Evolutionary conservation across 2,888 invertebrate genomes (phyloP), one percentile per base, ranked within the genome.

Genomic region (Microctonus hyperodae): DNA sequence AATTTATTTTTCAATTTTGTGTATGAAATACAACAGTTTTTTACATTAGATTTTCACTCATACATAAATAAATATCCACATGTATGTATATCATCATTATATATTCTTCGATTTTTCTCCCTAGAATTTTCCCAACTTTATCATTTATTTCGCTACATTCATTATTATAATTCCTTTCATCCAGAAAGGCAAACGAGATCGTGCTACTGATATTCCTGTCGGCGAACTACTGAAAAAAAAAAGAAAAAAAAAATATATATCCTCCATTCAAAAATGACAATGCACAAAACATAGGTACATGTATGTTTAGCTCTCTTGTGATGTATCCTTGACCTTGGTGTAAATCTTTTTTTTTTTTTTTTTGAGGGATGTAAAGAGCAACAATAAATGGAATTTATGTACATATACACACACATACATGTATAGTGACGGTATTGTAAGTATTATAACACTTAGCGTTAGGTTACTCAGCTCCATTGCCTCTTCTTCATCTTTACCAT

Each of bases 401-500:
- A 51, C 23, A 25, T 51, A n/a, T 25, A 11, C 51, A 25, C 9
- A n/a, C 11, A 72, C 72, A 71, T 73, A 68, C 61, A 64, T 60
- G 65, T 67, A 37, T 16, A 44, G 44, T 44, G 20, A 71, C 65
- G 69, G 72, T 67, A 37, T 37, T 35, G 11, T 61, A 71, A 74
- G 76, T 76, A 75, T 79, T 76, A 77, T 75, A 77, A 79, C 78
- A 78, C 77, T 76, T 75, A 76, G 76, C 72, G 70, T 71, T 69
- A 64, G 70, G 71, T 72, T 74, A 73, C 69, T 64, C 72, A 72
- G 67, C 16, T 16, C n/a, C 16, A 44, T 44, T 44, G n/a, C 44
- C 16, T 44, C 44, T 44, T 44, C 10, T 35, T 35, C 35, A 35
- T 10, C 9, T 5, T 28, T 28, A 35, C 10, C 9, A 35, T 10